Percentiles rank a stretch among this genome's conserved stretches.
Conservation (phyloP, 2,888 invertebrate species). For the Harpagoxenus sublaevis region DNA sequence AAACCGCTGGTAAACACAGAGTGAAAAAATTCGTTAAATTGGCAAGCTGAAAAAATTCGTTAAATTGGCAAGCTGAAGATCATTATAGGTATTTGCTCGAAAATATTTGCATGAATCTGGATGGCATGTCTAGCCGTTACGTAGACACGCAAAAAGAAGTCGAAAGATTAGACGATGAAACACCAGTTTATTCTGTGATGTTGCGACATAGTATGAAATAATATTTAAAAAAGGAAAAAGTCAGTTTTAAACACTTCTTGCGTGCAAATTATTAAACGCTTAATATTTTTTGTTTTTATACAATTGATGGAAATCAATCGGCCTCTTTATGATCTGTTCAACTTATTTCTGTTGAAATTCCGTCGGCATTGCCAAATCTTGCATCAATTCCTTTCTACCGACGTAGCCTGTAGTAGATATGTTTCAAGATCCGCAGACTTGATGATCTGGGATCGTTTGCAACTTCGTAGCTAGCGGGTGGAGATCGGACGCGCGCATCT, state of each 20-base stretch:
- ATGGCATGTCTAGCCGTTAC: constrained; percentile 31
- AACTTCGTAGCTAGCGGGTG: constrained; percentile 63
- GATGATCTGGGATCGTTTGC: constrained; percentile 72
- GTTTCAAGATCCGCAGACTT: constrained; percentile 42
- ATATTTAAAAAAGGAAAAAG: not conserved
- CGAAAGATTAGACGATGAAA: not conserved
- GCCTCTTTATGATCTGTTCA: not conserved
- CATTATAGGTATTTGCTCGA: constrained; percentile 78
- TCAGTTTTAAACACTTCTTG: not conserved
- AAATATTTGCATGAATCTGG: constrained; percentile 77
- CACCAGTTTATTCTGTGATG: not conserved
- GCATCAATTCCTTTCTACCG: not conserved
- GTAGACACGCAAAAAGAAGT: not conserved
- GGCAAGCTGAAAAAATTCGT: constrained; percentile 53
- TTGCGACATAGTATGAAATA: constrained; percentile 52
- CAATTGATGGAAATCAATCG: not conserved
- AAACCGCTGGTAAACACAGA: constrained; percentile 5
- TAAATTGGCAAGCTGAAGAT: constrained; percentile 47
- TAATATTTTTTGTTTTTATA: not conserved
- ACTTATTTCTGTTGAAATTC: not conserved
- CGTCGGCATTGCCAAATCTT: not conserved
- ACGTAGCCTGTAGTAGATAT: not conserved
- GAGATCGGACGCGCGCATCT: constrained; percentile 65
- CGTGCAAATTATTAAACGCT: not conserved
- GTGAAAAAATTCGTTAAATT: constrained; percentile 53